Evolutionary conservation across 2,113 vertebrate genomes (phyloP).

Genomic region (Dendropsophus ebraccatus): DNA sequence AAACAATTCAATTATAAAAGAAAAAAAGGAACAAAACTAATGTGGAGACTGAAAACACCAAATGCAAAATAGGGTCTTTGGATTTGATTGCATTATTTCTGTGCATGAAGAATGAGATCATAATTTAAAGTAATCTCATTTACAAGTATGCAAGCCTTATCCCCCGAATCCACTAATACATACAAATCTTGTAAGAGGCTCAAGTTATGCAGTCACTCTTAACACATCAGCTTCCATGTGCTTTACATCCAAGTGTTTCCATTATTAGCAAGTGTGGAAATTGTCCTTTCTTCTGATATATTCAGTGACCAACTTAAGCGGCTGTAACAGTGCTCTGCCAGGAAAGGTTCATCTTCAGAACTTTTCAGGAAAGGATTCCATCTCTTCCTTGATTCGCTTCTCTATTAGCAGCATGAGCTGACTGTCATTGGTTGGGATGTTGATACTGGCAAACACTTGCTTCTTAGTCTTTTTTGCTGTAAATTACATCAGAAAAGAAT

Average conservation of each 20-base stretch:
- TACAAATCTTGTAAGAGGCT: constrained; percentile 36
- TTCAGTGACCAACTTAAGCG: not conserved
- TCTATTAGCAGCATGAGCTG: constrained; percentile 86
- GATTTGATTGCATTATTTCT: not conserved
- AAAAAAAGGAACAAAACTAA: not conserved
- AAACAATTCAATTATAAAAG: not conserved
- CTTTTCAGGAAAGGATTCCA: constrained; percentile 87
- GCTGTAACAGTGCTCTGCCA: not conserved
- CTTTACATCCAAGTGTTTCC: not conserved
- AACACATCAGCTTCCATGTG: not conserved
- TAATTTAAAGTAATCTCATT: constrained; percentile 35
- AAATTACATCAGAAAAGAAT: constrained; percentile 62
- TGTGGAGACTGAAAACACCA: not conserved
- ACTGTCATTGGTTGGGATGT: constrained; percentile 82
- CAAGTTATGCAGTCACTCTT: constrained; percentile 5
- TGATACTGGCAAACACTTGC: constrained; percentile 94
- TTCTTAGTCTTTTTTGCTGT: constrained; percentile 95
- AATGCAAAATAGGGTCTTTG: not conserved
- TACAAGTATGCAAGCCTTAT: constrained; percentile 8
- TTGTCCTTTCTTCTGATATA: not conserved
- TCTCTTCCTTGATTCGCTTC: constrained; percentile 92
- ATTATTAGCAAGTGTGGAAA: not conserved
- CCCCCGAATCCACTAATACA: constrained; percentile 16
- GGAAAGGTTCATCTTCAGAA: constrained; percentile 71
- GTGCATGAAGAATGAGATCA: constrained; percentile 19